Evolutionary conservation across 2,797 vertebrate species (phyloP).

Genomic region (Anguilla pacifica): DNA sequence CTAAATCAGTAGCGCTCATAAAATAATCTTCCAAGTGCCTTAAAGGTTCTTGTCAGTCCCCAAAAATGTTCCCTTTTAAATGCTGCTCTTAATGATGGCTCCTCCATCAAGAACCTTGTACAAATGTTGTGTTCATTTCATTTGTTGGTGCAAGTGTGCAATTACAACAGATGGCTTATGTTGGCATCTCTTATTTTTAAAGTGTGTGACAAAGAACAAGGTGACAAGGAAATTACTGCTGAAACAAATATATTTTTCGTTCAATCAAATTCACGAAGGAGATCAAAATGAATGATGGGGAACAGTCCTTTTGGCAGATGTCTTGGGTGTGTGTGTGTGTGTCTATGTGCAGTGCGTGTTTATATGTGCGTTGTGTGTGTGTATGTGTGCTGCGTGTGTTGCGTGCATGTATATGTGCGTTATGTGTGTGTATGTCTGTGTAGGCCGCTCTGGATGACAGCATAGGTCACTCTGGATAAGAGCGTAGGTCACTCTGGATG

Average conservation of each 20-base stretch:
- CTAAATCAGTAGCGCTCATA: too few species aligned
- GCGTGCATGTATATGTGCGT: not conserved
- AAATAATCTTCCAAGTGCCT: too few species aligned
- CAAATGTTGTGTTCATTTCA: too few species aligned
- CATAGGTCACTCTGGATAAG: too few species aligned
- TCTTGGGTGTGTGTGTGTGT: not conserved
- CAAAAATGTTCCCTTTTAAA: too few species aligned
- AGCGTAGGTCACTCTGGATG: too few species aligned
- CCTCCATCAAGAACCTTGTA: too few species aligned
- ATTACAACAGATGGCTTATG: not conserved
- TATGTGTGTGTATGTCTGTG: not conserved
- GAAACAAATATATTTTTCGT: conserved; percentile 11
- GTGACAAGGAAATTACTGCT: not conserved
- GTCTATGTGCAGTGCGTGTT: not conserved
- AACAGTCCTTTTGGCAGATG: not conserved
- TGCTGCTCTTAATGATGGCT: too few species aligned
- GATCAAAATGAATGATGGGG: not conserved
- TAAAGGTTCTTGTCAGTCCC: too few species aligned
- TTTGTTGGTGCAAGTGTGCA: too few species aligned
- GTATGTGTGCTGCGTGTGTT: not conserved
- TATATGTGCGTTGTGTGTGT: not conserved
- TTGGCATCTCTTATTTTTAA: not conserved
- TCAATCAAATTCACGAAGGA: not conserved
- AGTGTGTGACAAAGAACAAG: not conserved
- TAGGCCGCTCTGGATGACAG: too few species aligned